Conservation (phyloP, 2,888 invertebrate species). For the Harpalus rufipes region DNA sequence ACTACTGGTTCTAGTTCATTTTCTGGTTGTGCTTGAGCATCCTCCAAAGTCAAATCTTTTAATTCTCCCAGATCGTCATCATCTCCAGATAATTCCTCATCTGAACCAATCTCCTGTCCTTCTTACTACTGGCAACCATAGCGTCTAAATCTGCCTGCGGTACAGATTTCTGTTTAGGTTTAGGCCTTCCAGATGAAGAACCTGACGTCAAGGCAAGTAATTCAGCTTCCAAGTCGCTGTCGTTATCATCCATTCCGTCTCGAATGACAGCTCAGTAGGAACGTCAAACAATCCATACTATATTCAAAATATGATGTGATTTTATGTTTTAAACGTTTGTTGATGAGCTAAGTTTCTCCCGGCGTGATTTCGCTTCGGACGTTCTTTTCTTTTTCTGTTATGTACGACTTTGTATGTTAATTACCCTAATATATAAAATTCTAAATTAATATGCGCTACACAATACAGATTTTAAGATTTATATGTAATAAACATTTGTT, state of each 20-base stretch:
- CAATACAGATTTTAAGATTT: no score
- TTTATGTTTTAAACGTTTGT: background rate
- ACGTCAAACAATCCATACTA: conserved; percentile 90
- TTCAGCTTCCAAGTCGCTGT: conserved; percentile 93
- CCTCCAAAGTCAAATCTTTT: conserved; percentile 80
- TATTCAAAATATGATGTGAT: background rate
- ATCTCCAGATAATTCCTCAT: conserved; percentile 87
- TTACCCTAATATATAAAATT: no score
- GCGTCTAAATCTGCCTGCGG: conserved; percentile 83
- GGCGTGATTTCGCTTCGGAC: conserved; percentile 71
- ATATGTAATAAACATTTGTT: no score
- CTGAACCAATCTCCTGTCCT: conserved; percentile 87
- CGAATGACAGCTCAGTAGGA: conserved; percentile 81
- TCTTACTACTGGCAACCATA: conserved; percentile 88
- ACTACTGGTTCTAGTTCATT: conserved; percentile 73
- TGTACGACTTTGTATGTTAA: no score
- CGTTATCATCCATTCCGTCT: conserved; percentile 82
- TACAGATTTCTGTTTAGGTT: conserved; percentile 74
- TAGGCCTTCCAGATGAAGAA: conserved; percentile 72
- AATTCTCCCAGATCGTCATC: conserved; percentile 92
- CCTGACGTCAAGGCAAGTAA: conserved; percentile 84
- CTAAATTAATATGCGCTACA: no score
- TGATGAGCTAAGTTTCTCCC: conserved; percentile 73
- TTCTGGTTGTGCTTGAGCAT: conserved; percentile 71
- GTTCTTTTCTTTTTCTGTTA: conserved; percentile 73